Base-by-base conservation (phyloP, 2,888 invertebrate genomes). In the Xylocampa areola region DNA sequence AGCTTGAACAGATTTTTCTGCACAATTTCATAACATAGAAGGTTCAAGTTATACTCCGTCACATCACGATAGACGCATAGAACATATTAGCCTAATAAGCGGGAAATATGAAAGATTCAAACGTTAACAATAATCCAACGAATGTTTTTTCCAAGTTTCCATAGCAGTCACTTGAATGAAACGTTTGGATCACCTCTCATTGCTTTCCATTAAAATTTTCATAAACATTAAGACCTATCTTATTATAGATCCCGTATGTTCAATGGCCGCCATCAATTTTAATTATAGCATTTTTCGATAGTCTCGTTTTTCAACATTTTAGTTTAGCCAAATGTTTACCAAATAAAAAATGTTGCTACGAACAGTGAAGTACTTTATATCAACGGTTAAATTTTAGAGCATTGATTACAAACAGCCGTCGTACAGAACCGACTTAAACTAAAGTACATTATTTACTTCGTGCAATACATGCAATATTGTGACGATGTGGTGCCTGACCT, bases 401-500 rank as follows among this genome's bases (percentile, higher is more conserved):
- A n/a, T 27, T 27, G 1, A 25, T 25, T 3, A 16, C 25, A 25
- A 35, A 21, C 40, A 33, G 30, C 6, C 21, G 36, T 21, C 11
- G 25, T 32, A 47, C 19, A 7, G 13, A 13, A 13, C 19, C 32
- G 13, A 23, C 16, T 47, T 30, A 49, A 29, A 33, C 43, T 48
- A 48, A 21, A 14, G 29, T 60, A 62, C 30, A 36, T 47, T 63
- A 66, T 35, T 57, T 69, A 69, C 52, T 72, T 73, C 79, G 81
- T 82, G 76, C 75, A 76, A 44, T 33, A 41, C 76, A 79, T 77
- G 70, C 83, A 78, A 57, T 74, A 74, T 58, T 62, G 51, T 64
- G 45, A 79, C 81, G 67, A 79, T 82, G 80, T 75, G 73, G 79
- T 80, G 80, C 76, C 51, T 73, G 70, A 74, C 75, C 69, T 75